Evolutionary conservation across 1,140 invertebrate species (phyloP), one percentile per base, ranked within the genome.

Genomic region (Camponotus pennsylvanicus): DNA sequence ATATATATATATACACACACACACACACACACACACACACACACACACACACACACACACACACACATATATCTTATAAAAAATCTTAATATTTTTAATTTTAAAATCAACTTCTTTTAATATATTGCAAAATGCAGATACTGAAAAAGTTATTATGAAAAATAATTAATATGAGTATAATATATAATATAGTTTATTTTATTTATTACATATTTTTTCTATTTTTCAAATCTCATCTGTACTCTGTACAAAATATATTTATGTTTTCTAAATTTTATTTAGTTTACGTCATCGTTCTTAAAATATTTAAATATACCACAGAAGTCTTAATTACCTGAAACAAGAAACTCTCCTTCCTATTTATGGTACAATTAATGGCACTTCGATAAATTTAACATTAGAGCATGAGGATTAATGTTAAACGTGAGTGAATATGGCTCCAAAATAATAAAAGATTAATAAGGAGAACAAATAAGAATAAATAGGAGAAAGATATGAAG

Each of bases 291-390:
- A 87, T 66, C 57, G 86, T 87, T 77, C 86, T 55, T 70, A 87
- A 61, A 15, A 87, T 63, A 85, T 89, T 91, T 6, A 91, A 75
- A 88, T 88, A 89, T 61, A 76, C 52, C 40, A 88, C 18, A n/a
- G 88, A 63, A 52, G 85, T 78, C 49, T 87, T 87, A 52, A 90
- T 71, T 21, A 87, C 80, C 87, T 90, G 83, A 63, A 88, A 88
- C 32, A 86, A 86, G 52, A 85, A 78, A 1, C 32, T 85, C 57
- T 66, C 59, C 49, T 78, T 85, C 52, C 67, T 82, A 82, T 82
- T 82, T 73, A 83, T 18, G 40, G 49, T 37, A 73, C 27, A 21
- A 21, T 71, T 42, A 57, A 57, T 80, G 4, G 32, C 2, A 67
- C 55, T 67, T 37, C 5, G 3, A 40, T 7, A 64, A 78, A 15